Conservation (phyloP, 2,797 vertebrate species). For the Lagodon rhomboides region DNA sequence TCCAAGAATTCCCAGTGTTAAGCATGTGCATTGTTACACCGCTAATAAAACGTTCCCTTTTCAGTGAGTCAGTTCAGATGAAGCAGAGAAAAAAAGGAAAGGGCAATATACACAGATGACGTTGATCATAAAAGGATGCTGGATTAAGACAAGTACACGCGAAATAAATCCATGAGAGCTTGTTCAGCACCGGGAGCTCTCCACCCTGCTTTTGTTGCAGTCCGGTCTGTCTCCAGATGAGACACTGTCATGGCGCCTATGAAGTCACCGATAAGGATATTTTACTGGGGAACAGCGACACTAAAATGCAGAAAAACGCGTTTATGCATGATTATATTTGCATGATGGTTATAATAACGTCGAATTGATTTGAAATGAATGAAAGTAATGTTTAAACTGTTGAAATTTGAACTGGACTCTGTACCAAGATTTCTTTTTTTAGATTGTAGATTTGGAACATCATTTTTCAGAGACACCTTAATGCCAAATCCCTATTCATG, state of each 20-base stretch:
- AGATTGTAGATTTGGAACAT: neutral
- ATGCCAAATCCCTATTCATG: too few species aligned
- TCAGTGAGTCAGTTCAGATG: neutral
- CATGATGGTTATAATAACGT: neutral
- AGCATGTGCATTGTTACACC: slow-evolving; percentile 41
- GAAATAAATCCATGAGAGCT: neutral
- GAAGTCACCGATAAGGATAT: neutral
- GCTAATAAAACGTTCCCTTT: neutral
- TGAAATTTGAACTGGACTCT: neutral
- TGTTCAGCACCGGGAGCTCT: slow-evolving; percentile 5
- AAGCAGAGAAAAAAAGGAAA: neutral
- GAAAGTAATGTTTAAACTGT: neutral
- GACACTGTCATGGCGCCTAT: slow-evolving; percentile 23
- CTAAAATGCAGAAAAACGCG: slow-evolving; percentile 8
- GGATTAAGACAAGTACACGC: neutral
- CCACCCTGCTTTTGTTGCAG: neutral
- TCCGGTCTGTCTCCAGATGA: neutral
- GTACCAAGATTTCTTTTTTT: neutral
- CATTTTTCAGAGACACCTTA: too few species aligned
- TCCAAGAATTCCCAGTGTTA: neutral
- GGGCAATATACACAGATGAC: neutral
- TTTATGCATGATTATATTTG: neutral
- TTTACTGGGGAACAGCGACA: slow-evolving; percentile 67
- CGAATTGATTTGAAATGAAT: too few species aligned
- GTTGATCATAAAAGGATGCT: too few species aligned